phyloP scores from a whole-genome alignment of 2,888 invertebrate species.

The Lycocerus yunnanus region DNA sequence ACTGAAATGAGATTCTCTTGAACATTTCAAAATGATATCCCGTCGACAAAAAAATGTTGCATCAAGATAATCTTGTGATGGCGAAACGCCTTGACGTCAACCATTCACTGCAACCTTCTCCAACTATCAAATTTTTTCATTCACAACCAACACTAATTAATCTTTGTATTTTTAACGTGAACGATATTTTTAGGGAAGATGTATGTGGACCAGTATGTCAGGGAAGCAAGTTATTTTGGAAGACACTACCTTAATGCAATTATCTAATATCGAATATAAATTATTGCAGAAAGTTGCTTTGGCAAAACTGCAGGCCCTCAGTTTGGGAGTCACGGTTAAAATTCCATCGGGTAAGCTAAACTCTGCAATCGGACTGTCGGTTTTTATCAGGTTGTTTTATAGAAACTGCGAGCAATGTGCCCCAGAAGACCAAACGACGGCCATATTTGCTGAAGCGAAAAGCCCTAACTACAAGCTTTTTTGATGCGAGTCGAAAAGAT shows the following conservation, averaged over 20 bases:
- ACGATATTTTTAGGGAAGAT: conserved; percentile 66
- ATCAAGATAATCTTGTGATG: background rate
- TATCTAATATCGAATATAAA: conserved; percentile 78
- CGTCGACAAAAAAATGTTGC: background rate
- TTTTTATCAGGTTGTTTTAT: conserved; percentile 14
- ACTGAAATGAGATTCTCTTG: background rate
- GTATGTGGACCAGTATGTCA: conserved; percentile 74
- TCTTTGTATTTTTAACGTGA: background rate
- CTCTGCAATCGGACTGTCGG: background rate
- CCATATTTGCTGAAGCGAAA: conserved; percentile 84
- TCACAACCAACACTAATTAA: background rate
- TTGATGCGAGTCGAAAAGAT: conserved; percentile 75
- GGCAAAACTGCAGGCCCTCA: conserved; percentile 82
- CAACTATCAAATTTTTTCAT: background rate
- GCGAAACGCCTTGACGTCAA: background rate
- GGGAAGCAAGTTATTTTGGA: conserved; percentile 72
- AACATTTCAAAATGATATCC: background rate
- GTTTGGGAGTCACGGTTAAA: conserved; percentile 79
- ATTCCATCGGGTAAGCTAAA: conserved; percentile 75
- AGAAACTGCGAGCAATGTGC: conserved; percentile 57
- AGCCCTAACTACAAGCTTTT: conserved; percentile 86
- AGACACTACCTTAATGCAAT: conserved; percentile 71
- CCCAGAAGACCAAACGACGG: conserved; percentile 75
- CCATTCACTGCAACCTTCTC: background rate
- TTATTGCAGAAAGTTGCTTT: conserved; percentile 85